Evolutionary conservation across 2,888 invertebrate genomes (phyloP).

Genomic region (Chloromyia formosa): DNA sequence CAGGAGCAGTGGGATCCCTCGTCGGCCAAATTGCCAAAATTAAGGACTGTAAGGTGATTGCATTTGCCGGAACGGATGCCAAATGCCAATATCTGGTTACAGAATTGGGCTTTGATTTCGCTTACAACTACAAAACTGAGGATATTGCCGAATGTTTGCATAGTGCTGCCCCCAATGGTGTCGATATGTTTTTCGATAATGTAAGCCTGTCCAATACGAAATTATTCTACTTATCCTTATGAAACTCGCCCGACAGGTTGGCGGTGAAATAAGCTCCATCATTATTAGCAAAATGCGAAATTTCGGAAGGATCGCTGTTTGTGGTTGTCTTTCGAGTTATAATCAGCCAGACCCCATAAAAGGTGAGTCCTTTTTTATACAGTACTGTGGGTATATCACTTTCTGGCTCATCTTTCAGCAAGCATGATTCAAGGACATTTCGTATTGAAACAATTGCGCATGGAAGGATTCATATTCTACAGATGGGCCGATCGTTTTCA

Average conservation of each 20-base stretch:
- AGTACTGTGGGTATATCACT: no score
- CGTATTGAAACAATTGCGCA: constrained; percentile 68
- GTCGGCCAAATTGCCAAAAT: constrained; percentile 84
- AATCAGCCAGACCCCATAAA: constrained; percentile 61
- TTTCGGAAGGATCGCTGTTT: constrained; percentile 71
- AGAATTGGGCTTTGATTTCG: constrained; percentile 73
- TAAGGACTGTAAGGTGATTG: constrained; percentile 75
- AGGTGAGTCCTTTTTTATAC: not conserved
- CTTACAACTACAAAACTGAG: constrained; percentile 77
- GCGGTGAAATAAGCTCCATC: constrained; percentile 70
- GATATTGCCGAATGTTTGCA: constrained; percentile 67
- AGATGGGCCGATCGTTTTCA: constrained; percentile 70
- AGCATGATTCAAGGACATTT: constrained; percentile 66
- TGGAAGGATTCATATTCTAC: constrained; percentile 67
- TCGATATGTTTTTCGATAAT: constrained; percentile 82
- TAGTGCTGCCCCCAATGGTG: constrained; percentile 72
- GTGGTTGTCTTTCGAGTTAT: constrained; percentile 74
- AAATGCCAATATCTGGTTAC: constrained; percentile 75
- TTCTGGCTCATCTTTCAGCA: no score
- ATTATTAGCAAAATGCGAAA: constrained; percentile 71
- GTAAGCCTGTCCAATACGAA: constrained; percentile 60
- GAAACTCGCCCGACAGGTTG: constrained; percentile 61
- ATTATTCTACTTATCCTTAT: not conserved
- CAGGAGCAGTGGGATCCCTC: constrained; percentile 80
- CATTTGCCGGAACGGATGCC: constrained; percentile 76